phyloP scores from a whole-genome alignment of 2,113 vertebrate species.

The Fulica atra region DNA sequence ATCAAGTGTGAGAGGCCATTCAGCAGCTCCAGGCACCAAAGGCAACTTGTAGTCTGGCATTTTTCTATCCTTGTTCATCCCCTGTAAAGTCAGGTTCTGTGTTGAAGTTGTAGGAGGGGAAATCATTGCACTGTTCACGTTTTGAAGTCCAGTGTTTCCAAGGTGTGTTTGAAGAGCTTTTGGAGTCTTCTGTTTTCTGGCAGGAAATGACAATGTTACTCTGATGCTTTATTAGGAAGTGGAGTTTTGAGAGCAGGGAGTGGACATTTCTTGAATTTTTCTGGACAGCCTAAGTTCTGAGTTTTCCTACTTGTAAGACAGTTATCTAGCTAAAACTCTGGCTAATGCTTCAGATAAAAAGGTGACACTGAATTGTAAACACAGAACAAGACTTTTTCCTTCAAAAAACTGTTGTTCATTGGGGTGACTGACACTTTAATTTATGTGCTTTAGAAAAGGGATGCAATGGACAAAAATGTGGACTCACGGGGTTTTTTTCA shows the following conservation, averaged over 20 bases:
- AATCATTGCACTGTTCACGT: not conserved
- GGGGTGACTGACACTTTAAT: slow-evolving; percentile 37
- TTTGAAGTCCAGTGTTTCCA: not conserved
- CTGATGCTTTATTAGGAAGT: slow-evolving; percentile 13
- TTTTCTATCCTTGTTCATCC: not conserved
- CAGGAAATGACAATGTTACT: not conserved
- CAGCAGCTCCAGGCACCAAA: not conserved
- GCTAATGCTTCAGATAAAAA: slow-evolving; percentile 7
- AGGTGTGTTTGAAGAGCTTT: not conserved
- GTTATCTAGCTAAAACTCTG: not conserved
- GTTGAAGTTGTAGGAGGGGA: not conserved
- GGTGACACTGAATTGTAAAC: slow-evolving; percentile 18
- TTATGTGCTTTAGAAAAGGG: slow-evolving; percentile 55
- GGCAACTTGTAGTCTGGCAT: accelerated
- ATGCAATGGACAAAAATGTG: slow-evolving; percentile 16
- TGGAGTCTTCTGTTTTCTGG: not conserved
- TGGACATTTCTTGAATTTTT: slow-evolving; percentile 1
- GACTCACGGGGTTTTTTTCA: not conserved
- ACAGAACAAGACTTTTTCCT: not conserved
- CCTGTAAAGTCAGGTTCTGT: not conserved
- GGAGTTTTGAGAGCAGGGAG: not conserved
- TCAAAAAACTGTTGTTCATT: not conserved
- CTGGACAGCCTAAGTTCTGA: not conserved
- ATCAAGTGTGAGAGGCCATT: accelerated
- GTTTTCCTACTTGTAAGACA: not conserved